Evolutionary conservation across 2,888 invertebrate species (phyloP).

Genomic region (Taenaris catops): DNA sequence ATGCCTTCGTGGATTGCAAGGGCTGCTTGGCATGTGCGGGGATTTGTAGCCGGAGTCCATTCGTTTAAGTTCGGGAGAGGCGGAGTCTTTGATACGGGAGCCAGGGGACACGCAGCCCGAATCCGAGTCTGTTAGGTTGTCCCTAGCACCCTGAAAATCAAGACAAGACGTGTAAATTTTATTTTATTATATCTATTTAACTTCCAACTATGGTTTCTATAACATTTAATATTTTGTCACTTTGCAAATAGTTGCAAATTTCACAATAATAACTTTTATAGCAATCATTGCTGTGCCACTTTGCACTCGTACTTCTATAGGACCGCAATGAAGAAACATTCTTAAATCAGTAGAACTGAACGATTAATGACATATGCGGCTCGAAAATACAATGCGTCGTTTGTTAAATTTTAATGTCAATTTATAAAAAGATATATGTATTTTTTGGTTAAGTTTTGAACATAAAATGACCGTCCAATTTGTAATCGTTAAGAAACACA

Average conservation of each 20-base stretch:
- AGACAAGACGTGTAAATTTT: no score
- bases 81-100: constrained; percentile 74
- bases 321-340: no score
- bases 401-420: constrained; percentile 5
- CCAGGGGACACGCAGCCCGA: constrained; percentile 77
- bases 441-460: constrained; percentile 11
- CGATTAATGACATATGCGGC: no score
- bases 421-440: constrained; percentile 4
- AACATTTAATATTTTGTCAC: no score
- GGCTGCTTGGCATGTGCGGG: constrained; percentile 66
- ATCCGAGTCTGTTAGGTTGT: constrained; percentile 74
- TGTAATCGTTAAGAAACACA: constrained; percentile 17
- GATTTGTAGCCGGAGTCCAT: constrained; percentile 78
- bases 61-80: constrained; percentile 73
- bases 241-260: no score
- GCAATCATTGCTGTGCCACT: no score
- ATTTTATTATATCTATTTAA: no score
- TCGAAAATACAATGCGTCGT: no score
- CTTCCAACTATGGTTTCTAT: no score
- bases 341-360: no score
- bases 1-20: constrained; percentile 57
- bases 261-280: no score
- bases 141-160: constrained; percentile 69
- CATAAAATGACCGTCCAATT: constrained; percentile 19
- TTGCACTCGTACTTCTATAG: no score